Evolutionary conservation across 2,113 vertebrate species (phyloP).

Genomic region (Leiothrix lutea): DNA sequence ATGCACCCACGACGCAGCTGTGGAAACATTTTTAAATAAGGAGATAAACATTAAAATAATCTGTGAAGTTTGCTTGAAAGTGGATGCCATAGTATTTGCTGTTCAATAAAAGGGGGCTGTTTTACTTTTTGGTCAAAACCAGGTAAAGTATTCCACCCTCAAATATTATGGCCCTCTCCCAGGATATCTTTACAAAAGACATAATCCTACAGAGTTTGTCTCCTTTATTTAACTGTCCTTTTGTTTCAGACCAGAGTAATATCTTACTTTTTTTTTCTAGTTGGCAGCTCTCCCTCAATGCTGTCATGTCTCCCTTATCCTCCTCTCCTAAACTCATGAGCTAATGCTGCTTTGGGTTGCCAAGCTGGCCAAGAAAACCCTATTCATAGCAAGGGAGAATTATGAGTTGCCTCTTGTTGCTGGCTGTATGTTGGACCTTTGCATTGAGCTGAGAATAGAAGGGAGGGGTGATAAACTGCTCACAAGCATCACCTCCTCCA

Average conservation of each 20-base stretch:
- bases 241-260: neutral
- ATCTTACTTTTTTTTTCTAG: neutral
- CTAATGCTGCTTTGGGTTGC: neutral
- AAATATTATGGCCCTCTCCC: neutral
- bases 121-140: neutral
- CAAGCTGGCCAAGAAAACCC: neutral
- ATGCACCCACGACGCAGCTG: neutral
- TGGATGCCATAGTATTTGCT: neutral
- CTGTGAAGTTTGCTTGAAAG: neutral
- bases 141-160: neutral
- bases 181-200: neutral
- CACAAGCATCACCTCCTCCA: neutral
- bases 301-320: neutral
- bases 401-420: neutral
- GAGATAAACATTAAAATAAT: constrained; percentile 39
- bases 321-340: neutral
- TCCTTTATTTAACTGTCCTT: neutral
- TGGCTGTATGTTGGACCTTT: neutral
- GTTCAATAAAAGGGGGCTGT: neutral
- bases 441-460: neutral
- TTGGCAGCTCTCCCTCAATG: neutral
- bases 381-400: neutral
- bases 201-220: neutral
- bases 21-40: constrained; percentile 23
- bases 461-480: neutral